These are phyloP conservation scores for Drosophila siamana DNA, from an alignment of 2,888 invertebrate species.

Conservation along the genomic window DNA sequence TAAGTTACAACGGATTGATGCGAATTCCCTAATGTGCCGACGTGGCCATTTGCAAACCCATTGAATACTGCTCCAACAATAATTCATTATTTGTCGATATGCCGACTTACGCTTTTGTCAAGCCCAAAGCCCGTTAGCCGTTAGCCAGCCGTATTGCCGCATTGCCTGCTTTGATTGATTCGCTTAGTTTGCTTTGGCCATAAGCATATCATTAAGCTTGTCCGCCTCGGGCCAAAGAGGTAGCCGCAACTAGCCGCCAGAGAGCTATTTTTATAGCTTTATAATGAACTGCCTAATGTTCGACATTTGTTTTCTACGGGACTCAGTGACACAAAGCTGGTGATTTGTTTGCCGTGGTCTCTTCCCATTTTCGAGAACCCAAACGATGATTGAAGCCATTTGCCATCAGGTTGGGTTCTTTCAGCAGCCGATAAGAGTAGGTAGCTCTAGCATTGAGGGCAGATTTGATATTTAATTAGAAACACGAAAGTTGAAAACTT, in stretches of 20 bases:
- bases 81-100: conserved; percentile 44
- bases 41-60: conserved; percentile 19
- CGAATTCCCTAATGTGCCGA: conserved; percentile 14
- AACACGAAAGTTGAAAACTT: not conserved
- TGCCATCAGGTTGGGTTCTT: not conserved
- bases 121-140: conserved; percentile 66
- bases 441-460: too few relatives aligned
- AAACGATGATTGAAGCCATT: conserved; percentile 11
- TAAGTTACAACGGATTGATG: conserved; percentile 24
- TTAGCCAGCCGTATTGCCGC: conserved; percentile 31
- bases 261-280: conserved; percentile 44
- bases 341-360: conserved; percentile 22
- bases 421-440: conserved; percentile 11
- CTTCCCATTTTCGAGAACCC: conserved; percentile 7
- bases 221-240: conserved; percentile 35
- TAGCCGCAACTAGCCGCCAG: conserved; percentile 24
- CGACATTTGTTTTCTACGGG: conserved; percentile 44
- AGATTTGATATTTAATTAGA: not conserved
- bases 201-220: conserved; percentile 51
- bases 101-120: conserved; percentile 48
- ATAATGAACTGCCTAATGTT: conserved; percentile 49
- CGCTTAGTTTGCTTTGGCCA: conserved; percentile 43
- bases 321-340: conserved; percentile 11
- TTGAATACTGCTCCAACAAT: conserved; percentile 23
- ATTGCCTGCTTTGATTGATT: conserved; percentile 67